Base-by-base conservation (phyloP, 2,888 invertebrate species). In the Blastobasis lacticolella region DNA sequence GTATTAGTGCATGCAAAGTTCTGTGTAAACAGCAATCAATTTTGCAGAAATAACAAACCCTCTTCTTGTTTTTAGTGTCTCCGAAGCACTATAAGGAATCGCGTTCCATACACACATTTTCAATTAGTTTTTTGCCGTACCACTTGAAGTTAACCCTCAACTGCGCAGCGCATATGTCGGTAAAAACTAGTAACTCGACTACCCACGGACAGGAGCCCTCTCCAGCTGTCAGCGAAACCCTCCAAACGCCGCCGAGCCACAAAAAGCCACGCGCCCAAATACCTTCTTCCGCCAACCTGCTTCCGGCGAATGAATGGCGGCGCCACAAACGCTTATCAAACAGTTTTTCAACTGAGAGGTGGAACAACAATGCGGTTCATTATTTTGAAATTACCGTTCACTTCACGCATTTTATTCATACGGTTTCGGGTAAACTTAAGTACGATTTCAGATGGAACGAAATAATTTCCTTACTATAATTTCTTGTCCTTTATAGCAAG, bases 221-320 rank as follows among this genome's bases (percentile, higher is more conserved):
- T 73, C 73, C 80, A 76, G 78, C 79, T 78, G 82, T 71, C 75
- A 66, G 58, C 61, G 75, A 74, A 72, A 68, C 76, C 78, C 74
- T 70, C 63, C 66, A 67, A 68, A 62, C 54, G 56, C 60, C 56
- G 55, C 55, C 53, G 59, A 59, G 57, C 61, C 62, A 72, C 73
- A 78, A 79, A 83, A 84, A 81, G 77, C 72, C 76, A 76, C 73
- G 74, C 73, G 71, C 69, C 71, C 63, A 51, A 61, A 58, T 56
- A 66, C 61, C 71, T 68, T 63, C 76, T 81, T 81, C 81, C 80
- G 75, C 70, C 74, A 79, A 77, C 73, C 78, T 78, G 82, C 74
- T 82, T 83, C 84, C 83, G 82, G 72, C 60, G 23, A 23, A 23
- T 23, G 23, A 23, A 23, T 23, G 43, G 10, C n/a, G 10, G 43